Percentiles rank a stretch among this genome's conserved stretches.
These are phyloP conservation scores for Mormyrops boulengeri DNA, from an alignment of 2,797 vertebrate species.

Conservation along the genomic window DNA sequence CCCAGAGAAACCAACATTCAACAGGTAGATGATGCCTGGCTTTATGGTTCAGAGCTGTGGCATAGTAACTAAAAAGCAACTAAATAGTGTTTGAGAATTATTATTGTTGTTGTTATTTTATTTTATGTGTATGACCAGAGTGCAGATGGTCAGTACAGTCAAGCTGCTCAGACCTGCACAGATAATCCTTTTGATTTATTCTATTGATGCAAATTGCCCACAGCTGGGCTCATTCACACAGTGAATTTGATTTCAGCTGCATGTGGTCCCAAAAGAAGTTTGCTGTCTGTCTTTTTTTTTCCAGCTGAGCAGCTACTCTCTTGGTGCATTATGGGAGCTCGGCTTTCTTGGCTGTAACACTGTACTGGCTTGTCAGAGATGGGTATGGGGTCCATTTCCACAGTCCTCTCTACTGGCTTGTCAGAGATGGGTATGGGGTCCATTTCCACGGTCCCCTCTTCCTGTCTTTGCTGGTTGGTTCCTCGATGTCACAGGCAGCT, in stretches of 20 bases:
- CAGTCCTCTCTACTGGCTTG: background rate
- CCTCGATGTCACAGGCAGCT: slow-evolving; percentile 22
- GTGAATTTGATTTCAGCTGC: background rate
- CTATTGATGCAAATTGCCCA: background rate
- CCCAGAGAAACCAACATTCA: background rate
- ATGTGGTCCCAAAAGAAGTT: background rate
- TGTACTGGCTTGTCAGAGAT: background rate
- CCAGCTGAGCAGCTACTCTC: background rate
- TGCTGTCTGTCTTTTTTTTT: background rate
- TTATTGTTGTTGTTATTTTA: background rate
- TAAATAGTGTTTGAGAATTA: background rate
- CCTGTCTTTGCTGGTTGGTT: background rate
- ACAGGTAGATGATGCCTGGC: background rate
- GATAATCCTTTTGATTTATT: background rate
- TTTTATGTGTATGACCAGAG: background rate
- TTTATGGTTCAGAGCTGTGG: background rate
- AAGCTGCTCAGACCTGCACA: background rate
- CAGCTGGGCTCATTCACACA: background rate
- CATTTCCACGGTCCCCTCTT: background rate
- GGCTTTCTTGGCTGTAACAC: background rate
- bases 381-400: background rate
- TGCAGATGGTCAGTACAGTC: background rate
- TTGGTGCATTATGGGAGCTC: background rate
- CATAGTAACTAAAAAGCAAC: background rate
- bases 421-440: background rate